Evolutionary conservation across 2,888 invertebrate species (phyloP).

Genomic region (Protonemura montana): DNA sequence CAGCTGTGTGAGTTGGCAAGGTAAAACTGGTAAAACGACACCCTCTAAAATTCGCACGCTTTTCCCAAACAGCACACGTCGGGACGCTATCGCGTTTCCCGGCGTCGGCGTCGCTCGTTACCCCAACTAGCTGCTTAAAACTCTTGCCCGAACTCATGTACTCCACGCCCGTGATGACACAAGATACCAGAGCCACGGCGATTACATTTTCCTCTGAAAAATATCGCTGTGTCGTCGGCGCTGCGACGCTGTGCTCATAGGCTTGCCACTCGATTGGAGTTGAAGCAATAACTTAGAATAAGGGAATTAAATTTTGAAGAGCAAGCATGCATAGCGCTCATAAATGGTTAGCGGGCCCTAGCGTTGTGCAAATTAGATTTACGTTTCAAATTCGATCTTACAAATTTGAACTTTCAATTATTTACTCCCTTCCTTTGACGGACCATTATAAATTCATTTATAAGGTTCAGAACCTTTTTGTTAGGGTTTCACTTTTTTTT

Average conservation of each 20-base stretch:
- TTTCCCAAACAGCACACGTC: neutral
- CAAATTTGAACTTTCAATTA: constrained; percentile 36
- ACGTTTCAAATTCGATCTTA: constrained; percentile 21
- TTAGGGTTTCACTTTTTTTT: neutral
- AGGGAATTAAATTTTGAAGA: constrained; percentile 37
- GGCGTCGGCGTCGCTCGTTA: neutral
- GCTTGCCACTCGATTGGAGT: neutral
- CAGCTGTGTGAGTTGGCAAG: too few relatives aligned
- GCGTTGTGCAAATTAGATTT: constrained; percentile 32
- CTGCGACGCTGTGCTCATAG: neutral
- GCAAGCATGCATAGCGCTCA: neutral
- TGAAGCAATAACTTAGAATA: constrained; percentile 35
- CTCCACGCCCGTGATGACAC: neutral
- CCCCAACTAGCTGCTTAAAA: neutral
- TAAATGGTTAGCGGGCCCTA: neutral
- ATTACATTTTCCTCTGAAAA: neutral
- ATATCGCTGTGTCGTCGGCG: neutral
- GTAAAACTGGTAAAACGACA: neutral
- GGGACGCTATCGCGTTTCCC: neutral
- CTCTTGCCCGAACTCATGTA: too few relatives aligned
- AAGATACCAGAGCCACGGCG: neutral
- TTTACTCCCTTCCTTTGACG: neutral
- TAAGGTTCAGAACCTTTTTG: neutral
- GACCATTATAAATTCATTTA: neutral
- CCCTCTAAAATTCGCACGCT: neutral